Evolutionary conservation across 2,888 invertebrate species (phyloP).

Genomic region (Hirtodrosophila alboralis): DNA sequence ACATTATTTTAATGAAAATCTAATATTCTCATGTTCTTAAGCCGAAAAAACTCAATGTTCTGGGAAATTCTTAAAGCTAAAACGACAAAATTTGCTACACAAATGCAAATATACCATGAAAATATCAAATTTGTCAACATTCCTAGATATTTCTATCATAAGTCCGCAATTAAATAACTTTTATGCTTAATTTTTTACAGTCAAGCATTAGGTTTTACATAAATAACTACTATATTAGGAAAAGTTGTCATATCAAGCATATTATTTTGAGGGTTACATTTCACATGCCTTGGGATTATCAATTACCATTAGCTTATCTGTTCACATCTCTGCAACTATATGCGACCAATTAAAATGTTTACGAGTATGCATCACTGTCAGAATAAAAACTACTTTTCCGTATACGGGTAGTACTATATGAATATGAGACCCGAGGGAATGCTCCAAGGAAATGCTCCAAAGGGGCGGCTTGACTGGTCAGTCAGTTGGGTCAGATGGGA

Average conservation of each 20-base stretch:
- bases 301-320: slow-evolving; percentile 66
- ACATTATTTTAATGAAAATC: no score
- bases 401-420: slow-evolving; percentile 1
- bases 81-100: no score
- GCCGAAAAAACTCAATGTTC: no score
- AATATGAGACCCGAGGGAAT: slow-evolving; percentile 38
- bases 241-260: not conserved
- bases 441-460: slow-evolving; percentile 28
- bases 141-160: no score
- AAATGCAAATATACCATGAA: no score
- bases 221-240: no score
- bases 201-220: no score
- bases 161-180: no score
- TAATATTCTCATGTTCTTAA: no score
- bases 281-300: slow-evolving; percentile 46
- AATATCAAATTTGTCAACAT: no score
- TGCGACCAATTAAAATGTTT: slow-evolving; percentile 66
- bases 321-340: slow-evolving; percentile 38
- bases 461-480: slow-evolving; percentile 24
- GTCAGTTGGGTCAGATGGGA: not conserved
- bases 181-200: no score
- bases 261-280: slow-evolving; percentile 2
- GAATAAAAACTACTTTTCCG: not conserved
- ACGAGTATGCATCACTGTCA: slow-evolving; percentile 53
- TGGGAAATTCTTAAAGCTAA: no score